These are phyloP conservation scores for Drosophila lowei DNA, from an alignment of 1,140 invertebrate genomes.

Conservation along the genomic window DNA sequence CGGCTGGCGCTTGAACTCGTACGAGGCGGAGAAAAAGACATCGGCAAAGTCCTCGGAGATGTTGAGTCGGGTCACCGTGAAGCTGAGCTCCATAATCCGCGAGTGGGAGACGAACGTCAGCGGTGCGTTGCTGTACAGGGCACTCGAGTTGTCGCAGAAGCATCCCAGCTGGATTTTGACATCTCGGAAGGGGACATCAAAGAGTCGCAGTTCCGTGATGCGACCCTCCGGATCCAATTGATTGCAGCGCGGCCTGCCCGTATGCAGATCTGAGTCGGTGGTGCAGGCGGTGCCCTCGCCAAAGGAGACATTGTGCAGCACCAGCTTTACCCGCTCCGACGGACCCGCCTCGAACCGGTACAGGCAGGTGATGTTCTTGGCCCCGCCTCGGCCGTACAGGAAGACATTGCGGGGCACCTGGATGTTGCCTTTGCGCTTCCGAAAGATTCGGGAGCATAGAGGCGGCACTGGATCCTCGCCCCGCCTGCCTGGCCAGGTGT, in stretches of 20 bases:
- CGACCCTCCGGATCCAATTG: conserved; percentile 84
- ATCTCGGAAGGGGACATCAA: conserved; percentile 87
- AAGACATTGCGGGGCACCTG: conserved; percentile 87
- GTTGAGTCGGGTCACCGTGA: conserved; percentile 86
- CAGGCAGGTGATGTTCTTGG: conserved; percentile 88
- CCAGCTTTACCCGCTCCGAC: conserved; percentile 86
- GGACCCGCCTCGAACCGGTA: conserved; percentile 89
- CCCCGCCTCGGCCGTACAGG: conserved; percentile 90
- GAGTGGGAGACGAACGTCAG: conserved; percentile 87
- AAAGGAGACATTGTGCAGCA: conserved; percentile 89
- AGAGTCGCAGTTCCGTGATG: conserved; percentile 85
- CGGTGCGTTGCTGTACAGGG: conserved; percentile 83
- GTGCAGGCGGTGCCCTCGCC: conserved; percentile 87
- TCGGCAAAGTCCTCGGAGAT: conserved; percentile 89
- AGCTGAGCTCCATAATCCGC: conserved; percentile 86
- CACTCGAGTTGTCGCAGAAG: conserved; percentile 87
- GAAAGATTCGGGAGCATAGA: conserved; percentile 83
- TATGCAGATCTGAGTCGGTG: conserved; percentile 89
- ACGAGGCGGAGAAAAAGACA: conserved; percentile 87
- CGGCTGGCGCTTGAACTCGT: conserved; percentile 86
- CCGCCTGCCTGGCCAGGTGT: conserved; percentile 85
- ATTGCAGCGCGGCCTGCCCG: conserved; percentile 85
- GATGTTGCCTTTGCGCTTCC: conserved; percentile 81
- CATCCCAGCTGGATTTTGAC: conserved; percentile 86
- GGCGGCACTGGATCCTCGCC: conserved; percentile 87